Evolutionary conservation across 1,140 invertebrate genomes (phyloP), one percentile per base, ranked within the genome.

Genomic region (Hetaerina americana): DNA sequence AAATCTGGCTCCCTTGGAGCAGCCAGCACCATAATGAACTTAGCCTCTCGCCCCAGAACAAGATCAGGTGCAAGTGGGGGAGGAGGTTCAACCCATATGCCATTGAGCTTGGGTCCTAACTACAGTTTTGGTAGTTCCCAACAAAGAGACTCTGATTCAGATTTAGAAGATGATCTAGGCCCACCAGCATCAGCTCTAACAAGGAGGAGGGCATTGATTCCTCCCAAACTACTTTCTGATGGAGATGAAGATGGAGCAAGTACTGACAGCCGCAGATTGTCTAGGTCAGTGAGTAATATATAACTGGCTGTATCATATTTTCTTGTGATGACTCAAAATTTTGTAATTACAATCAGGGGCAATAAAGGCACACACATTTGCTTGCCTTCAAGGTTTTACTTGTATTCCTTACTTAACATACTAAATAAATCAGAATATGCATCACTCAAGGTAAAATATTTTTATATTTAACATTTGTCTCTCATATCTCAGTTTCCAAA

Each of bases 101-200:
- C 15, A n/a, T n/a, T 57, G 1, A 57, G 40, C 40, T n/a, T 57
- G 15, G 40, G 40, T n/a, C 40, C 40, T 1, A 12, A 57, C 40
- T 57, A 57, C 40, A 57, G 40, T n/a, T 57, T 57, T 57, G 40
- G 40, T 18, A 57, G 40, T 10, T 57, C 40, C 22, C 15, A 12
- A 2, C 40, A 57, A 57, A 57, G 10, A 12, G 40, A 68, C 68
- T 40, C 27, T 28, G 67, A 31, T 57, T 68, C 67, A 28, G 66
- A 71, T 67, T 27, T 66, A 40, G 66, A 70, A 26, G 73, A 68
- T 5, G 71, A 68, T 18, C 70, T 66, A 68, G 2, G 79, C 0
- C 83, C 83, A 5, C 82, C 83, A 0, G 81, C 81, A 18, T 81
- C 82, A 10, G 81, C 78, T 5, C 76, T 84, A 24, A 82, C 81